These are phyloP conservation scores for Orthonyx spaldingii DNA, from an alignment of 2,113 vertebrate species.

Conservation along the genomic window DNA sequence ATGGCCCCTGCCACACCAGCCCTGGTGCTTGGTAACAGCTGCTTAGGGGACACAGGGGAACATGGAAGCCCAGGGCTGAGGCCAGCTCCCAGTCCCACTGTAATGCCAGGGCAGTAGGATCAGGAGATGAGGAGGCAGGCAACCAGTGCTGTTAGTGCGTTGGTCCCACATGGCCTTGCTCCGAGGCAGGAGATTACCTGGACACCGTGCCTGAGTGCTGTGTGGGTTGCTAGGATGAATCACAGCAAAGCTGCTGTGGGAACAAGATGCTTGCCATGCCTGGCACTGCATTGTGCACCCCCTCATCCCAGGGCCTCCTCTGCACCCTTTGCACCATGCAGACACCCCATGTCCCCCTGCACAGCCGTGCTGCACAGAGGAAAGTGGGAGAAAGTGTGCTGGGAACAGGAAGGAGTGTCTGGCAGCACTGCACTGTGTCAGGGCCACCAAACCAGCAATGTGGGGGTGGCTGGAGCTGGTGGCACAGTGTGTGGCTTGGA, in stretches of 20 bases:
- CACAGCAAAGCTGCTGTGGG: background rate
- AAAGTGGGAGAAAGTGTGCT: fast-evolving
- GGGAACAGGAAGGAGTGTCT: background rate
- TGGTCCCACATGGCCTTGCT: background rate
- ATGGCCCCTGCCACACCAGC: background rate
- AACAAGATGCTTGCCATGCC: background rate
- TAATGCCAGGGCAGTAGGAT: background rate
- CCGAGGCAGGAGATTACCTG: background rate
- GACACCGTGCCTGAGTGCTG: background rate
- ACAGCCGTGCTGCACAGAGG: fast-evolving
- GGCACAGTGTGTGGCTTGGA: fast-evolving
- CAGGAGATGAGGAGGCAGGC: too few relatives aligned
- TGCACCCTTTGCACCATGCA: background rate
- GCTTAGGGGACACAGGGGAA: too few relatives aligned
- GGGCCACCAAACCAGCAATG: background rate
- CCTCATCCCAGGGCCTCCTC: background rate
- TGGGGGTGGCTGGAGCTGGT: background rate
- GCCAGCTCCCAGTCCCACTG: background rate
- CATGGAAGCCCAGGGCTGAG: background rate
- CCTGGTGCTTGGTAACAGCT: background rate
- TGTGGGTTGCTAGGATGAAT: slow-evolving; percentile 12
- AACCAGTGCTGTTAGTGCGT: background rate
- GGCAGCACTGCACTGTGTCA: background rate
- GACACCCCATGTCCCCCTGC: fast-evolving
- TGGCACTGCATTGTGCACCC: fast-evolving